These are phyloP conservation scores for Microtus richardsoni DNA, from an alignment of 2,113 vertebrate species.

Conservation along the genomic window DNA sequence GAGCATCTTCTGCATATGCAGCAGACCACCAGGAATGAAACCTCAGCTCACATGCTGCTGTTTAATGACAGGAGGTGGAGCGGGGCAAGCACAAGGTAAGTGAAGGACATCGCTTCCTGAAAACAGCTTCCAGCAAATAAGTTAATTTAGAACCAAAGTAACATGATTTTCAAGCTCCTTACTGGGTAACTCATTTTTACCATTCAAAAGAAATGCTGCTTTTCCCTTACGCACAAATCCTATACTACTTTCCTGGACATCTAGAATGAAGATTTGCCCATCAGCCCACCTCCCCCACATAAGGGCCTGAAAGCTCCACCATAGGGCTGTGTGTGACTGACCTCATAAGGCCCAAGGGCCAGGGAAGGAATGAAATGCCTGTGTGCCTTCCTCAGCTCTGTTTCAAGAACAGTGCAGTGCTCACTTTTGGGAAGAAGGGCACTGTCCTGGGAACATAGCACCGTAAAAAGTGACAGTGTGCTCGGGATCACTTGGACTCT, in stretches of 20 bases:
- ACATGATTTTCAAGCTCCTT: conserved; percentile 45
- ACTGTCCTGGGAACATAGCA: not conserved
- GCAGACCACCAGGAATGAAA: not conserved
- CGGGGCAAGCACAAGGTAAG: not conserved
- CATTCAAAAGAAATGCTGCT: conserved; percentile 1
- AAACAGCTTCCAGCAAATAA: conserved; percentile 55
- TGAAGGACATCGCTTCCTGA: not conserved
- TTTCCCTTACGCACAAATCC: not conserved
- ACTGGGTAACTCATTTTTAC: conserved; percentile 7
- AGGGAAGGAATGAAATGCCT: not conserved
- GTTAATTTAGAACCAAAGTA: conserved; percentile 62
- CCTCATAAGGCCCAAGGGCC: not conserved
- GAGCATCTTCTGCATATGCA: conserved; percentile 3
- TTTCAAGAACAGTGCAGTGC: not conserved
- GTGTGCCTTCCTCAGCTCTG: not conserved
- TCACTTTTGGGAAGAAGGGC: not conserved
- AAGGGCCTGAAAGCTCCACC: not conserved
- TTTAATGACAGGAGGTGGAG: conserved; percentile 27
- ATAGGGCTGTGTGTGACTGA: not conserved
- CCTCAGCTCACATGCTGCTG: not conserved
- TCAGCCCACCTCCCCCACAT: not conserved
- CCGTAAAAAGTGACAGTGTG: not conserved
- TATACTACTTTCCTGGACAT: not conserved
- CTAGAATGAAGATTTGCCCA: not conserved
- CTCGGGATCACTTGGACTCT: not conserved